A percentile compares a stretch with the other conserved stretches of the same genome.
Evolutionary conservation across 2,888 invertebrate species (phyloP).

Genomic region (Himalopsyche tibetana): DNA sequence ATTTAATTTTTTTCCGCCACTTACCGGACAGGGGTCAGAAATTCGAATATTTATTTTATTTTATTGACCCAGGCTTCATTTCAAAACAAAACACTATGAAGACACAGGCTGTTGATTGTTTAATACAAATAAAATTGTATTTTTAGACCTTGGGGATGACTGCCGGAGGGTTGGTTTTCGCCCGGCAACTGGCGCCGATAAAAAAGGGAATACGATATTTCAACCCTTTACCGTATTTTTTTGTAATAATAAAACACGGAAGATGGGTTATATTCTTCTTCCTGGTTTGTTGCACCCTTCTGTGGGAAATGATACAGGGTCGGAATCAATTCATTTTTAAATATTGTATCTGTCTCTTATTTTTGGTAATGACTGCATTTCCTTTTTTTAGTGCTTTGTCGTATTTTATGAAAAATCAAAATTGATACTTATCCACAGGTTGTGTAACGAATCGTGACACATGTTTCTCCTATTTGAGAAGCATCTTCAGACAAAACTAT

Average conservation of each 20-base stretch:
- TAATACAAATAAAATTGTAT: background rate
- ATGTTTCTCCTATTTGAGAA: too few relatives aligned
- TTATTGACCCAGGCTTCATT: constrained; percentile 48
- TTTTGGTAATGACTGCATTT: too few relatives aligned
- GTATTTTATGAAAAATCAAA: too few relatives aligned
- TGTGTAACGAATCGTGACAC: too few relatives aligned
- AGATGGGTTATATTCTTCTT: constrained; percentile 63
- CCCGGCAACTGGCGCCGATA: background rate
- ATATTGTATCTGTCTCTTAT: too few relatives aligned
- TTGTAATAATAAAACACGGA: constrained; percentile 63
- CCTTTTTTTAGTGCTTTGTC: too few relatives aligned
- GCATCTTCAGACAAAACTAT: too few relatives aligned
- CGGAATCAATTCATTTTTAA: too few relatives aligned
- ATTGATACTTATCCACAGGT: too few relatives aligned
- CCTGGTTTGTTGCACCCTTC: constrained; percentile 60
- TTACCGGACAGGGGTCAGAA: constrained; percentile 39
- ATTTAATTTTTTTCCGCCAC: constrained; percentile 7
- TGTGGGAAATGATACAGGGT: constrained; percentile 45
- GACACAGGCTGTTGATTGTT: constrained; percentile 17
- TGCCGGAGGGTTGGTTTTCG: constrained; percentile 36
- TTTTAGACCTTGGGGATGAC: background rate
- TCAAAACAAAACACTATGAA: constrained; percentile 22
- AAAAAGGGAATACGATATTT: constrained; percentile 54
- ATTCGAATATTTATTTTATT: constrained; percentile 48
- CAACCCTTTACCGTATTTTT: constrained; percentile 60